phyloP scores from a whole-genome alignment of 1,140 invertebrate species.

The Apolygus lucorum region DNA sequence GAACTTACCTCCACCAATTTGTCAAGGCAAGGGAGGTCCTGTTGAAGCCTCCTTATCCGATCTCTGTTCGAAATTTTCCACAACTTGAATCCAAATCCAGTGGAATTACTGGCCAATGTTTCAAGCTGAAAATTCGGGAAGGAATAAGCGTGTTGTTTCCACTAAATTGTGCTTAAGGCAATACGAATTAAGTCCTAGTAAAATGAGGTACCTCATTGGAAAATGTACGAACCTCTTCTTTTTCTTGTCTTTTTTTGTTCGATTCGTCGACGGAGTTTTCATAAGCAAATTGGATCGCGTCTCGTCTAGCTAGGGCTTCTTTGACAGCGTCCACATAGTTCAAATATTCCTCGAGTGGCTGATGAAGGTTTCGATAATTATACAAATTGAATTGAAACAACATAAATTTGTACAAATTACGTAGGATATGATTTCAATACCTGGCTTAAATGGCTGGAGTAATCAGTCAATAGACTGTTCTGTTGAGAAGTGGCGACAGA shows the following conservation, averaged over 20 bases:
- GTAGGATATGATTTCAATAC: not conserved
- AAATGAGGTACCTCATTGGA: too few species aligned
- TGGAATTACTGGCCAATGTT: conserved; percentile 37
- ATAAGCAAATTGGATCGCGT: conserved; percentile 59
- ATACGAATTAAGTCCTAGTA: conserved; percentile 9
- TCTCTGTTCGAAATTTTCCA: conserved; percentile 48
- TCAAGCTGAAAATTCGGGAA: conserved; percentile 26
- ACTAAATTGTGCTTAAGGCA: too few species aligned
- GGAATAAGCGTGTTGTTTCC: too few species aligned
- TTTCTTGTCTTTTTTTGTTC: conserved; percentile 51
- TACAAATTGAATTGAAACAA: not conserved
- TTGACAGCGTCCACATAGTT: conserved; percentile 59
- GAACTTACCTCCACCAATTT: conserved; percentile 47
- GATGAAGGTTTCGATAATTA: conserved; percentile 15
- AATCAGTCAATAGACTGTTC: conserved; percentile 1
- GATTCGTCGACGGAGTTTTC: conserved; percentile 57
- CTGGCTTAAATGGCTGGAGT: not conserved
- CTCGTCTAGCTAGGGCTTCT: conserved; percentile 55
- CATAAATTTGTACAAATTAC: not conserved
- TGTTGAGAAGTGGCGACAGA: conserved; percentile 14
- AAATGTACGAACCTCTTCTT: conserved; percentile 50
- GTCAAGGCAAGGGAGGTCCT: conserved; percentile 46
- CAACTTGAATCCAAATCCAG: conserved; percentile 38
- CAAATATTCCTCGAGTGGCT: conserved; percentile 59
- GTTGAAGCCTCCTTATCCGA: conserved; percentile 47